Conservation (phyloP, 2,797 vertebrate genomes). For the Falco peregrinus region DNA sequence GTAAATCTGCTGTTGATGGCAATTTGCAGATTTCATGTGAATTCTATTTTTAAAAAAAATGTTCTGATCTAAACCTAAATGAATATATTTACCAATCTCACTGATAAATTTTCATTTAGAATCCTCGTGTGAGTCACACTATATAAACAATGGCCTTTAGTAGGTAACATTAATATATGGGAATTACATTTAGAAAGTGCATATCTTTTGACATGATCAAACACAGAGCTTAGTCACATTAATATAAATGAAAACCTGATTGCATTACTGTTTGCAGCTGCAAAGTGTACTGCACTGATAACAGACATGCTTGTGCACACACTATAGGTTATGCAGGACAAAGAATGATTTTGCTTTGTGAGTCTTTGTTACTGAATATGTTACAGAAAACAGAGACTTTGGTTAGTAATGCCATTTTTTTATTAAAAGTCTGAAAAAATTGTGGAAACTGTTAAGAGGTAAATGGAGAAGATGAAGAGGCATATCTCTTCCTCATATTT, state of each 20-base stretch:
- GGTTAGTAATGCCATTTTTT: background rate
- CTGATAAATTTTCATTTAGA: slow-evolving; percentile 65
- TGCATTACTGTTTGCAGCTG: slow-evolving; percentile 50
- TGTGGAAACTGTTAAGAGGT: background rate
- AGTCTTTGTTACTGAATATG: background rate
- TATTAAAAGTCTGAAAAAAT: background rate
- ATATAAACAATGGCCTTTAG: slow-evolving; percentile 69
- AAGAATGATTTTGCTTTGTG: slow-evolving; percentile 20
- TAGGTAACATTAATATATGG: slow-evolving; percentile 72
- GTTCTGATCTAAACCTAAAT: slow-evolving; percentile 55
- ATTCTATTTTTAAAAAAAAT: background rate
- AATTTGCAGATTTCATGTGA: slow-evolving; percentile 21
- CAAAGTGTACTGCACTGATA: slow-evolving; percentile 50
- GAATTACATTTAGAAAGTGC: slow-evolving; percentile 68
- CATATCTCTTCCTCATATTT: background rate
- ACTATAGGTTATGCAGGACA: slow-evolving; percentile 68
- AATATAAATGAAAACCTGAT: slow-evolving; percentile 75
- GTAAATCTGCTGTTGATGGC: slow-evolving; percentile 27
- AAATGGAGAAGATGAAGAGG: background rate
- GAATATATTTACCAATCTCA: slow-evolving; percentile 58
- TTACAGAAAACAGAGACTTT: background rate
- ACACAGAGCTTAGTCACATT: slow-evolving; percentile 70
- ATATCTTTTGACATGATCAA: slow-evolving; percentile 73
- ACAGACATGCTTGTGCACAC: slow-evolving; percentile 6
- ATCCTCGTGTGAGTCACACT: slow-evolving; percentile 54